These are phyloP conservation scores for Venturia canescens DNA, from an alignment of 1,140 invertebrate species.

Conservation along the genomic window DNA sequence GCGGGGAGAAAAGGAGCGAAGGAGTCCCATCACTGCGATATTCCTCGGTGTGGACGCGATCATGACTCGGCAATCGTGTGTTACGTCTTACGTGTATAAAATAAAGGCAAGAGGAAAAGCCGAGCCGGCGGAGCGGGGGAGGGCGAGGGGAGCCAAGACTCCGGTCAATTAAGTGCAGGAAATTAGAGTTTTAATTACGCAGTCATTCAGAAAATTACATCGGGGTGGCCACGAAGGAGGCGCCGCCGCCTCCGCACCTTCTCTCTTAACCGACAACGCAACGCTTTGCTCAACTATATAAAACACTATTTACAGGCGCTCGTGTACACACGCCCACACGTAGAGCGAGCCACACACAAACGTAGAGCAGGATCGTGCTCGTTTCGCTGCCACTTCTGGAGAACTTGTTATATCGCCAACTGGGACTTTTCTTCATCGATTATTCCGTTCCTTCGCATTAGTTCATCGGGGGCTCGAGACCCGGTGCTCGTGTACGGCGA, in stretches of 20 bases:
- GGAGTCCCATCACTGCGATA: slow-evolving; percentile 16
- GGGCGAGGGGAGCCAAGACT: slow-evolving; percentile 69
- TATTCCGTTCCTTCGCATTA: neutral
- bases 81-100: neutral
- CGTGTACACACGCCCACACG: neutral
- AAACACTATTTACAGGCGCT: slow-evolving; percentile 12
- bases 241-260: slow-evolving; percentile 48
- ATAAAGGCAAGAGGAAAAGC: slow-evolving; percentile 18
- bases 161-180: slow-evolving; percentile 78
- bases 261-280: slow-evolving; percentile 37
- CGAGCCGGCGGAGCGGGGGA: slow-evolving; percentile 36
- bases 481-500: neutral
- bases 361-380: neutral
- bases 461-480: neutral
- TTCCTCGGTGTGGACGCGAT: neutral
- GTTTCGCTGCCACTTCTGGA: slow-evolving; percentile 8
- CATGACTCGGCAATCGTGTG: neutral
- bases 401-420: slow-evolving; percentile 2
- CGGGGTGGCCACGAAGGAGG: slow-evolving; percentile 66
- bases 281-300: slow-evolving; percentile 31
- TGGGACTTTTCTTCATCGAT: neutral
- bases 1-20: slow-evolving; percentile 39
- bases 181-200: slow-evolving; percentile 79
- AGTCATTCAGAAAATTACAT: slow-evolving; percentile 79
- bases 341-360: slow-evolving; percentile 2